Base-by-base conservation (phyloP, 2,888 invertebrate genomes). In the Morpho achilles region DNA sequence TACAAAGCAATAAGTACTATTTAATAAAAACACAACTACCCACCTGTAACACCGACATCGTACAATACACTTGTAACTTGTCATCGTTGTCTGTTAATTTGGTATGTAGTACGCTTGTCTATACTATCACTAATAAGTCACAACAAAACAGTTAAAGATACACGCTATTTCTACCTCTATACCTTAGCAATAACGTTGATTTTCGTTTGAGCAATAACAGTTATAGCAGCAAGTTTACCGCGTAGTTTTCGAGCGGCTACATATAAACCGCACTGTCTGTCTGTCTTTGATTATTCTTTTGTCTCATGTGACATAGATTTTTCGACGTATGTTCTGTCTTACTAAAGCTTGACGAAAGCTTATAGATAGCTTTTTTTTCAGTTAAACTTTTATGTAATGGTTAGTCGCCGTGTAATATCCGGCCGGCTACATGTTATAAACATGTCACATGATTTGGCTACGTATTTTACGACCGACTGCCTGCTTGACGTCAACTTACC, bases 41-140 rank as follows among this genome's bases (percentile, higher is more conserved):
- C 52, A 65, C 59, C 57, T 56, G 67, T 63, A 71, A 68, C 56
- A 40, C 57, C 60, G 68, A 66, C 9, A 58, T 79, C 79, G 82
- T 75, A 62, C 61, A 72, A 73, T 76, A 71, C 82, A 86, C 87
- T 87, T 87, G 87, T 87, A 76, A 80, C 80, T 80, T 87, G 88
- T 87, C 87, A 85, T 82, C 85, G 81, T 80, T 84, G 87, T 87
- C 86, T 86, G 86, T 87, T 86, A 87, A 87, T 87, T 86, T 84
- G 78, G 78, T 75, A 75, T 79, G 82, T 81, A 75, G 72, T 76
- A 77, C 79, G 44, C 57, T 55, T 52, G 46, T 69, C 69, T 65
- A 65, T 59, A 32, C 32, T 32, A 32, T 32, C 32, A 32, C 32
- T 32, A 32, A 32, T 32, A 32, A 32, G 32, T 32, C 3, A 32